Conservation (phyloP, 2,888 invertebrate species). For the Ophion costatus region DNA sequence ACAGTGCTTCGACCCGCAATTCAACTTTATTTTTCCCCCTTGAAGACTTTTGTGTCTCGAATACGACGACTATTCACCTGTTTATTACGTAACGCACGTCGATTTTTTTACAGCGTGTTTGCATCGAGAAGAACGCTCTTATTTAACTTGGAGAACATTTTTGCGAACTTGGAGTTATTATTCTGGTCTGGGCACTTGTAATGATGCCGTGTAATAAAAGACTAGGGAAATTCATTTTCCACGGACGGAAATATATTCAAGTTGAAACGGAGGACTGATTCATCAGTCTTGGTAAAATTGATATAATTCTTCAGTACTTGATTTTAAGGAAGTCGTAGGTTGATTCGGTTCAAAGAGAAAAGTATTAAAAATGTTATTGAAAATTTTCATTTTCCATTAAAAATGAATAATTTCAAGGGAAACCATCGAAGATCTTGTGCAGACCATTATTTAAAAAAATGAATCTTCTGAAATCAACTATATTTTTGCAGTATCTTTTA, state of each 20-base stretch:
- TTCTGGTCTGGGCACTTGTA: not conserved
- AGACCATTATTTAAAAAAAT: too few species aligned
- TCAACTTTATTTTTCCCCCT: conserved; percentile 43
- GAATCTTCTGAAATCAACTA: too few species aligned
- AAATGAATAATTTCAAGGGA: too few species aligned
- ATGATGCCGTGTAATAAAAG: not conserved
- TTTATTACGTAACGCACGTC: not conserved
- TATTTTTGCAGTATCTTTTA: too few species aligned
- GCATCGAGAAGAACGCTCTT: not conserved
- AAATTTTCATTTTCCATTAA: too few species aligned
- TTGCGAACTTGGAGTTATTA: not conserved
- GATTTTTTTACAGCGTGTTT: not conserved
- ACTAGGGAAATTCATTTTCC: not conserved
- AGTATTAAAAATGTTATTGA: not conserved
- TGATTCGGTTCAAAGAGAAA: not conserved
- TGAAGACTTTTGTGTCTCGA: conserved; percentile 15
- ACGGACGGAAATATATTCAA: not conserved
- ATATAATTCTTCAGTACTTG: not conserved
- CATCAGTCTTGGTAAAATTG: not conserved
- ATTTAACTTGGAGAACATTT: not conserved
- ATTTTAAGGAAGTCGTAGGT: not conserved
- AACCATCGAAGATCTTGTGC: too few species aligned
- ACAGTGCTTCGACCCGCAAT: conserved; percentile 52
- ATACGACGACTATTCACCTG: conserved; percentile 36
- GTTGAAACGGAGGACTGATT: not conserved